These are phyloP conservation scores for Poecile montanus DNA, from an alignment of 2,797 vertebrate genomes.

Conservation along the genomic window DNA sequence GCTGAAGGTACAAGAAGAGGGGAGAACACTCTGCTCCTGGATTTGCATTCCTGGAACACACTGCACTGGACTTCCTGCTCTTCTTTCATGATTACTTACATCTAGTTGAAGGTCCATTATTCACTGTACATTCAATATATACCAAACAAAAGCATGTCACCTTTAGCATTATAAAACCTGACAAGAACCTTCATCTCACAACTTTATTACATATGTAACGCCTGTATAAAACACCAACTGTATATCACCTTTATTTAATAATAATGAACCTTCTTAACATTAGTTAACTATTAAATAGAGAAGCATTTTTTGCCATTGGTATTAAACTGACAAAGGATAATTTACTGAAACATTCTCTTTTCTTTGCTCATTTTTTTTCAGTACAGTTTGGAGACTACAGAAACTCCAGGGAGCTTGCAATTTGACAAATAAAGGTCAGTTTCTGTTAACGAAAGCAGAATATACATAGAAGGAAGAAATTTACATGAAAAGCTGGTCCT, in stretches of 20 bases:
- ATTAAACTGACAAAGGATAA: neutral
- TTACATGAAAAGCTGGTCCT: neutral
- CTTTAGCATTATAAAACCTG: neutral
- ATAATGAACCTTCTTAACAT: neutral
- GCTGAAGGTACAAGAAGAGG: neutral
- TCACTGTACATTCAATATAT: neutral
- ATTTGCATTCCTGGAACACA: neutral
- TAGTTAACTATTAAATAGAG: neutral
- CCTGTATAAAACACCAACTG: neutral
- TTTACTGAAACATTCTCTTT: neutral
- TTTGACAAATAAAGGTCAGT: slow-evolving; percentile 33
- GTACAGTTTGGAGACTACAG: neutral
- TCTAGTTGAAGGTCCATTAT: neutral
- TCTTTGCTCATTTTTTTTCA: neutral
- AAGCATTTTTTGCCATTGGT: neutral
- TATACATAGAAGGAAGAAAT: neutral
- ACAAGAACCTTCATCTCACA: neutral
- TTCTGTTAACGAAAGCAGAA: neutral
- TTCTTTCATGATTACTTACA: neutral
- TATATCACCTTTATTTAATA: neutral
- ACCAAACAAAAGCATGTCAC: neutral
- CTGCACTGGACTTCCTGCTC: neutral
- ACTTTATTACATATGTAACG: neutral
- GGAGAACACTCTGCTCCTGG: neutral
- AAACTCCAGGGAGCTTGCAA: neutral